A percentile compares a stretch with the other conserved stretches of the same genome.
These are phyloP conservation scores for Papilio machaon DNA, from an alignment of 1,140 invertebrate species.

Conservation along the genomic window DNA sequence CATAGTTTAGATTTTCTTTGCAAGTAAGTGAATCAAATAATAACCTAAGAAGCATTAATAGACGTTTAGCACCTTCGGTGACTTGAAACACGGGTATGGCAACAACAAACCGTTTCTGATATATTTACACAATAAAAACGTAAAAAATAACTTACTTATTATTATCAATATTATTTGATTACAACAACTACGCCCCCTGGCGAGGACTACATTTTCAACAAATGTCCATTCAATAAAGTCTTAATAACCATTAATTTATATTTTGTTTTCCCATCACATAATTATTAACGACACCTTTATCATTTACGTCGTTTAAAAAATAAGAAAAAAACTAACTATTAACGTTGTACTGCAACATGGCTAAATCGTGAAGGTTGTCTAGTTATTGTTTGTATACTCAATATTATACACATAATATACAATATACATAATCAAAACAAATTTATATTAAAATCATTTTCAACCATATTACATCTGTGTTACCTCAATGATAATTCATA, in stretches of 20 bases:
- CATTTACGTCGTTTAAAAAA: constrained; percentile 67
- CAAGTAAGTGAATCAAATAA: constrained; percentile 54
- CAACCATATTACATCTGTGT: constrained; percentile 72
- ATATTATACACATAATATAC: constrained; percentile 72
- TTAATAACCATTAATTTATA: constrained; percentile 76
- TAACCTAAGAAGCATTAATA: constrained; percentile 76
- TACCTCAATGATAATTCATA: constrained; percentile 75
- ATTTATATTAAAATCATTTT: constrained; percentile 80
- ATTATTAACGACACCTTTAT: constrained; percentile 76
- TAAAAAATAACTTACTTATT: constrained; percentile 83
- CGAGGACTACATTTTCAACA: constrained; percentile 79
- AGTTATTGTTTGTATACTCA: constrained; percentile 51
- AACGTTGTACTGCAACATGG: constrained; percentile 47
- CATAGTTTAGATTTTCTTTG: constrained; percentile 48
- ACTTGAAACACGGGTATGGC: constrained; percentile 73
- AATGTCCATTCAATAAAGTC: constrained; percentile 81
- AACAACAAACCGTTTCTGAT: constrained; percentile 77
- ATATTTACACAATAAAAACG: constrained; percentile 81
- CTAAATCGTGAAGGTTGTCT: constrained; percentile 44
- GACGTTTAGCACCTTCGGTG: constrained; percentile 80
- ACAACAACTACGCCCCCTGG: constrained; percentile 79
- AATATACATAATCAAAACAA: constrained; percentile 77
- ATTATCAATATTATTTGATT: constrained; percentile 82
- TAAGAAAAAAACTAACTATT: constrained; percentile 69
- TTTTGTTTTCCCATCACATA: constrained; percentile 76